phyloP scores from a whole-genome alignment of 2,797 vertebrate species.

The Tachyglossus aculeatus region DNA sequence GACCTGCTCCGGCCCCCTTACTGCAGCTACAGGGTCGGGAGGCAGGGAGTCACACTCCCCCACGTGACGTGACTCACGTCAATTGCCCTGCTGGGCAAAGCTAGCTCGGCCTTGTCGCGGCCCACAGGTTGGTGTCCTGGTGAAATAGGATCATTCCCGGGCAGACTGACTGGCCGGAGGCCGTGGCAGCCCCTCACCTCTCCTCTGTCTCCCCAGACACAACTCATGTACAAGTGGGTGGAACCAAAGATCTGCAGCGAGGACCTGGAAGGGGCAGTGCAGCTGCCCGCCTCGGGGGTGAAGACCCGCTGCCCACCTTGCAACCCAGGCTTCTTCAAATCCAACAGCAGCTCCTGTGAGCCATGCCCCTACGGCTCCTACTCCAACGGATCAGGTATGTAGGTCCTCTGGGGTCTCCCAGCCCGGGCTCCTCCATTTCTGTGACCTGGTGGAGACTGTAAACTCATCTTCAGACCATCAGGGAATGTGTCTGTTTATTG shows the following conservation, averaged over 20 bases:
- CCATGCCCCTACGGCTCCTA: slow-evolving; percentile 83
- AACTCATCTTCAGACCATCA: too few relatives aligned
- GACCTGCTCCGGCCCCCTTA: too few relatives aligned
- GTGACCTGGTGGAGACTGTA: background rate
- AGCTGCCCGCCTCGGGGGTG: slow-evolving; percentile 84
- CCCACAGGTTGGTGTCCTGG: background rate
- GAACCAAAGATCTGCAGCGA: slow-evolving; percentile 92
- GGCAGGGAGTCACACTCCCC: too few relatives aligned
- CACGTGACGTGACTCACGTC: too few relatives aligned
- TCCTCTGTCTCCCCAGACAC: slow-evolving; percentile 77
- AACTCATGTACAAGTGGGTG: slow-evolving; percentile 96
- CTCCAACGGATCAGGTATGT: slow-evolving; percentile 90
- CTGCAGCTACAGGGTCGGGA: too few relatives aligned
- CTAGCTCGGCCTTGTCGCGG: too few relatives aligned
- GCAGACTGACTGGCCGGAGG: background rate
- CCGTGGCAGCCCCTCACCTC: background rate
- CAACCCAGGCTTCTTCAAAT: slow-evolving; percentile 91
- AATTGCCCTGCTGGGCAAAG: too few relatives aligned
- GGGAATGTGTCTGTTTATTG: too few relatives aligned
- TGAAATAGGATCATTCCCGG: background rate
- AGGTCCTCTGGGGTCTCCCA: background rate
- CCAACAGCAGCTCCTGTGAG: slow-evolving; percentile 82
- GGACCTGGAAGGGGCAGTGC: slow-evolving; percentile 70
- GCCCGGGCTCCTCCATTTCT: background rate
- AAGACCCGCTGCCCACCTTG: slow-evolving; percentile 88